phyloP scores from a whole-genome alignment of 2,888 invertebrate species.

The Pachliopta kotzebuea region DNA sequence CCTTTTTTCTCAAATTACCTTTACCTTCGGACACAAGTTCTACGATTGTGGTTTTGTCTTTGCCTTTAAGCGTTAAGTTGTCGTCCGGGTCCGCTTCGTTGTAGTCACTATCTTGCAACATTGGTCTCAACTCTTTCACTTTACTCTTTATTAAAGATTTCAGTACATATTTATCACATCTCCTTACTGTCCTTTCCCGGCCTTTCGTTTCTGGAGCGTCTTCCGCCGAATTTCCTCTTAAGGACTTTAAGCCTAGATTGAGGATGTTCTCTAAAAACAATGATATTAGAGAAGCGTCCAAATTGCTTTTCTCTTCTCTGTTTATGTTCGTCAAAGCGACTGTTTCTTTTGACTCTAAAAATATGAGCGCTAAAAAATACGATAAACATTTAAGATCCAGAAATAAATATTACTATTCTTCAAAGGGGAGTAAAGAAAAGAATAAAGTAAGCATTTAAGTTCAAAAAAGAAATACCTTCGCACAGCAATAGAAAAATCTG shows the following conservation, averaged over 20 bases:
- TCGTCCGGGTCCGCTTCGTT: conserved; percentile 30
- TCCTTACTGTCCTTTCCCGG: no score
- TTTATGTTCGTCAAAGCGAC: not conserved
- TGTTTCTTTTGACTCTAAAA: not conserved
- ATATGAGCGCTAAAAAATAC: conserved; percentile 3
- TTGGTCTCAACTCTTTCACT: conserved; percentile 43
- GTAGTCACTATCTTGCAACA: conserved; percentile 46
- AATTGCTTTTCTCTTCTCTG: not conserved
- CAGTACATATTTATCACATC: conserved; percentile 34
- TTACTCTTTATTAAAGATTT: conserved; percentile 42
- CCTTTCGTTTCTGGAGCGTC: conserved; percentile 9
- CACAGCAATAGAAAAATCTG: conserved; percentile 4
- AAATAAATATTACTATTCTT: no score
- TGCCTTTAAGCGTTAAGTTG: conserved; percentile 39
- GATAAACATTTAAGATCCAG: not conserved
- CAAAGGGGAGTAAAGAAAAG: no score
- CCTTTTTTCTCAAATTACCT: conserved; percentile 20
- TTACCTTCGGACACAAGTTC: conserved; percentile 44
- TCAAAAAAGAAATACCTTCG: conserved; percentile 9
- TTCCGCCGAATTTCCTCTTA: not conserved
- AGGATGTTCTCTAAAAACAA: conserved; percentile 20
- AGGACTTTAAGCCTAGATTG: conserved; percentile 10
- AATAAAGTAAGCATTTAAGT: no score
- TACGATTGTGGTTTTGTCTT: conserved; percentile 53
- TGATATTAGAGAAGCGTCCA: conserved; percentile 4